These are phyloP conservation scores for Steinernema khuongi DNA, from an alignment of 1,140 invertebrate species.

Conservation along the genomic window DNA sequence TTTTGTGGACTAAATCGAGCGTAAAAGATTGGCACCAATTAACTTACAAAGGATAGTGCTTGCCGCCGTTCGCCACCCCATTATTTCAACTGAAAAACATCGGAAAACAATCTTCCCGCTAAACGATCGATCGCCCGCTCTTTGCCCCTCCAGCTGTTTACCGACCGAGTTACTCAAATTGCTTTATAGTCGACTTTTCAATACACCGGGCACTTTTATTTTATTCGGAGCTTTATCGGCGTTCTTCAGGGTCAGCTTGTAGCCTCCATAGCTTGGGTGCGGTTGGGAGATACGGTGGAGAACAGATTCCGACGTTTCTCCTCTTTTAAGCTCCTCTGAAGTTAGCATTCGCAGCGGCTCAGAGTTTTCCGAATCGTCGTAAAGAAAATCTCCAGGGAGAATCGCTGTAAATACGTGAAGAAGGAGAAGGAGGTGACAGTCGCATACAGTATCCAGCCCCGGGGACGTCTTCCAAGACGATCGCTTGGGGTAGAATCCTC, in stretches of 20 bases:
- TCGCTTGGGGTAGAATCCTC: neutral
- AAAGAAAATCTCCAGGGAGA: neutral
- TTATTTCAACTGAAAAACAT: neutral
- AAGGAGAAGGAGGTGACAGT: neutral
- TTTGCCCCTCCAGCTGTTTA: neutral
- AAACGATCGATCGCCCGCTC: neutral
- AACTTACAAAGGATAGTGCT: constrained; percentile 1
- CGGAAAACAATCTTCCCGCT: neutral
- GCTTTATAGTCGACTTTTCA: neutral
- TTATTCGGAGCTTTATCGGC: neutral
- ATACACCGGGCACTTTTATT: neutral
- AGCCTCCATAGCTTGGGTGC: neutral
- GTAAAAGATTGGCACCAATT: neutral
- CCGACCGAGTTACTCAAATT: neutral
- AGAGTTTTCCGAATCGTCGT: neutral
- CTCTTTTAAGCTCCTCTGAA: neutral
- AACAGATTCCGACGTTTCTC: neutral
- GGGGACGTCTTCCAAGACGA: neutral
- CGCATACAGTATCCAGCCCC: neutral
- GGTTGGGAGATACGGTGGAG: neutral
- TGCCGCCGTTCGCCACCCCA: neutral
- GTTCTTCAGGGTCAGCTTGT: neutral
- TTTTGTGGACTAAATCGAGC: constrained; percentile 18
- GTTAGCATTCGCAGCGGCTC: neutral
- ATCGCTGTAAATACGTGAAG: neutral